Base-by-base conservation (phyloP, 1,140 invertebrate species). In the Lepidurus apus region DNA sequence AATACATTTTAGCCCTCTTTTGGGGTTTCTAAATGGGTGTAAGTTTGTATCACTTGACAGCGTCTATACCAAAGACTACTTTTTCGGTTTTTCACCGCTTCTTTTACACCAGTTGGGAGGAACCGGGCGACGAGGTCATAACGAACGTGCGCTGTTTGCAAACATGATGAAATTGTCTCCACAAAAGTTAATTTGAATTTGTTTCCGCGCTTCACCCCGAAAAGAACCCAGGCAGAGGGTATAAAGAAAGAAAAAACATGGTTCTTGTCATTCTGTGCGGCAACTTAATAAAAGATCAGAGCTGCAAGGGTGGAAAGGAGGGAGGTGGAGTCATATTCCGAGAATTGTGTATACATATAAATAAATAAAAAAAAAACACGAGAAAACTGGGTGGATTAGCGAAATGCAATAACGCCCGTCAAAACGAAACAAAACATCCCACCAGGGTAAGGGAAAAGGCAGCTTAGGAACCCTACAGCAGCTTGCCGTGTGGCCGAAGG, bases 101-200 rank as follows among this genome's bases (percentile, higher is more conserved):
- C 34, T 34, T 34, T 34, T 34, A 34, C 34, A 34, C 34, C 34
- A 34, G 34, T 34, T 34, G 34, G 53, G 21, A 65, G 53, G 21
- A 65, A 65, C 53, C 5, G 17, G 53, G 8, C 13, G 53, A 65
- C 53, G 53, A 65, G 53, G 53, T 65, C 53, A 65, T 65, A 65
- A 65, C 53, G 53, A 13, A 65, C 53, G 53, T 65, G 53, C 53
- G 6, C 53, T 65, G 53, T 65, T 65, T 65, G 21, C 53, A 21
- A 65, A 65, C 53, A 7, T 65, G 17, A 65, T 65, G 53, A 65
- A 65, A 65, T 65, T 65, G 53, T 65, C 53, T 65, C 53, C 53
- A 21, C 53, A 65, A 65, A 65, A 65, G 53, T 65, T 65, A 65
- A 65, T 65, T 65, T 65, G 21, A 65, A 65, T 65, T 65, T 65